Conservation (phyloP, 30 jellyfish, hydroid and myxozoan genomes). For the Sanderia malayensis region DNA sequence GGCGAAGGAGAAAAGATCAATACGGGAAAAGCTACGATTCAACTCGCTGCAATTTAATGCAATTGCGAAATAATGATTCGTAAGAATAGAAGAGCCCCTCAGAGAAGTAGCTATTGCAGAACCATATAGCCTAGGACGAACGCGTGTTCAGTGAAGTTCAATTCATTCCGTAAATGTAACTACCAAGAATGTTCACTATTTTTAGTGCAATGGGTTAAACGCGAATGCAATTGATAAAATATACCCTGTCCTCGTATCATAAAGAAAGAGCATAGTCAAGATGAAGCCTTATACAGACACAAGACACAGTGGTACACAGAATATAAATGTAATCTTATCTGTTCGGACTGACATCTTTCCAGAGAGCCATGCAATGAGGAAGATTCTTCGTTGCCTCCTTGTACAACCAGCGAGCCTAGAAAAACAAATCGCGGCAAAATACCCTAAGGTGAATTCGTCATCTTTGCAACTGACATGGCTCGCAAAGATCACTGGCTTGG, state of each 20-base stretch:
- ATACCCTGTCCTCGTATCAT: too few relatives aligned
- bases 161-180: neutral
- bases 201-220: too few relatives aligned
- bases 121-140: neutral
- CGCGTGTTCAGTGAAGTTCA: neutral
- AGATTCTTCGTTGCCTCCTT: constrained; percentile 66
- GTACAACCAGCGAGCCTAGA: constrained; percentile 92
- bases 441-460: neutral
- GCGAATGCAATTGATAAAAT: too few relatives aligned
- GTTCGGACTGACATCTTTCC: constrained; percentile 85
- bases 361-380: constrained; percentile 56
- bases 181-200: too few relatives aligned
- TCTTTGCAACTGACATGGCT: neutral
- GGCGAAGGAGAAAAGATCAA: neutral
- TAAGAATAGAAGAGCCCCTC: neutral
- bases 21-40: neutral
- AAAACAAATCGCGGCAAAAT: neutral
- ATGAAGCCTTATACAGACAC: neutral
- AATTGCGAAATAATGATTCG: neutral
- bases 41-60: neutral
- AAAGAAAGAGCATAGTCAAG: neutral
- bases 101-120: neutral
- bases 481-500: neutral
- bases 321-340: constrained; percentile 22
- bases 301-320: too few relatives aligned